phyloP scores from a whole-genome alignment of 2,888 invertebrate species.

The Nycteola revayana region DNA sequence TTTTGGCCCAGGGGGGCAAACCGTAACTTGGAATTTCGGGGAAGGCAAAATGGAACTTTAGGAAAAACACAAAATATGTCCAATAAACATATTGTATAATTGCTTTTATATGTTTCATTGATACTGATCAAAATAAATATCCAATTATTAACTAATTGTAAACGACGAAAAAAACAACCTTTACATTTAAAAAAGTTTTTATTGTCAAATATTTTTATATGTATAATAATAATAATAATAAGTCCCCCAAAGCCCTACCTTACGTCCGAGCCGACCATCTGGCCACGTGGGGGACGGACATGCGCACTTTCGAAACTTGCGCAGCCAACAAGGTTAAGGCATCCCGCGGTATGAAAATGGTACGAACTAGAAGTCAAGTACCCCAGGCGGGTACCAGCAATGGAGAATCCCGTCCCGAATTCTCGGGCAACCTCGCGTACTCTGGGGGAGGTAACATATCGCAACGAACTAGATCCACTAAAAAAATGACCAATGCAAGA shows the following conservation, averaged over 20 bases:
- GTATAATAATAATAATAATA: slow-evolving; percentile 12
- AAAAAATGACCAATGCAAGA: neutral
- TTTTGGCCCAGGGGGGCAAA: too few relatives aligned
- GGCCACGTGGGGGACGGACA: slow-evolving; percentile 15
- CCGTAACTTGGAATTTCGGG: too few relatives aligned
- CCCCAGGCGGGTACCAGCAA: neutral
- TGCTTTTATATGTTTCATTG: too few relatives aligned
- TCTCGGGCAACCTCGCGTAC: neutral
- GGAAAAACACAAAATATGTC: too few relatives aligned
- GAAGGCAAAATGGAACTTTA: too few relatives aligned
- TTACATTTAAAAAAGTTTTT: too few relatives aligned
- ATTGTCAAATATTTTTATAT: too few relatives aligned
- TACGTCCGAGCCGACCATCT: slow-evolving; percentile 12
- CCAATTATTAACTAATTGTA: too few relatives aligned
- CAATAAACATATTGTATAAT: too few relatives aligned
- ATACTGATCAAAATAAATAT: too few relatives aligned
- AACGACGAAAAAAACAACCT: too few relatives aligned
- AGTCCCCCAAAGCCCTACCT: slow-evolving; percentile 9
- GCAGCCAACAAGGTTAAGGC: slow-evolving; percentile 8
- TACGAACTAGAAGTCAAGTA: neutral
- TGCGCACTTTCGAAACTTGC: slow-evolving; percentile 10
- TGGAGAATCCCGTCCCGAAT: neutral
- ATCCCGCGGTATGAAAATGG: neutral
- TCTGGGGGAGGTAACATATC: neutral
- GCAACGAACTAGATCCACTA: neutral